Base-by-base conservation (phyloP, 53 echinoderm and acorn worm species). In the Astropecten irregularis region DNA sequence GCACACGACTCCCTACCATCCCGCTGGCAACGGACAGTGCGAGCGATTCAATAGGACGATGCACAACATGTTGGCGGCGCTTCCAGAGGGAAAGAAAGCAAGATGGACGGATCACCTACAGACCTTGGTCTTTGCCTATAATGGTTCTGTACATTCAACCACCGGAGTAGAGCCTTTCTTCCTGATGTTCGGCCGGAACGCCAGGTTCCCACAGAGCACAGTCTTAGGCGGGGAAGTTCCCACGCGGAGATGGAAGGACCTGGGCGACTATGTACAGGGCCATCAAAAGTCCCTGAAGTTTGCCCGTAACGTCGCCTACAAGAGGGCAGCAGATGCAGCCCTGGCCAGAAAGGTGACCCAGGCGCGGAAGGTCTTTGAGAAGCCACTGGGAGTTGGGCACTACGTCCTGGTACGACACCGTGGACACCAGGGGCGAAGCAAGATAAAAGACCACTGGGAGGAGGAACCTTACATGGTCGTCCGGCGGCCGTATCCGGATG, bases 81-180 rank as follows among this genome's bases (percentile, higher is more conserved):
- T 84, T 6, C 69, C 83, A n/a, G 55, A 69, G 36, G 40, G 31
- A 52, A 69, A 50, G 68, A 82, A 65, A 21, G 11, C 25, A 18
- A 69, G 26, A 49, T 83, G 68, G 83, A 22, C 83, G 1, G 54
- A 66, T 2, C 34, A 83, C 68, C 33, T 69, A 6, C 54, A 67
- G 35, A 49, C 49, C n/a, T 26, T 83, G 38, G 83, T 83, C 9
- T 83, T 35, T 68, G 67, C 83, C 9, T 83, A 83, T 69, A 56
- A n/a, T n/a, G n/a, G 60, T 33, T 39, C 62, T 10, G 37, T 27
- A 10, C 82, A 82, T 33, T 82, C 66, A 20, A 64, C 49, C 2
- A 82, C 82, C 19, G 73, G 60, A 62, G 64, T 85, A 1, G 85
- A 85, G 23, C 85, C 85, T 5, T 71, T 84, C 32, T 85, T 73